phyloP scores from a whole-genome alignment of 2,113 vertebrate genomes.

The Calidris pugnax region DNA sequence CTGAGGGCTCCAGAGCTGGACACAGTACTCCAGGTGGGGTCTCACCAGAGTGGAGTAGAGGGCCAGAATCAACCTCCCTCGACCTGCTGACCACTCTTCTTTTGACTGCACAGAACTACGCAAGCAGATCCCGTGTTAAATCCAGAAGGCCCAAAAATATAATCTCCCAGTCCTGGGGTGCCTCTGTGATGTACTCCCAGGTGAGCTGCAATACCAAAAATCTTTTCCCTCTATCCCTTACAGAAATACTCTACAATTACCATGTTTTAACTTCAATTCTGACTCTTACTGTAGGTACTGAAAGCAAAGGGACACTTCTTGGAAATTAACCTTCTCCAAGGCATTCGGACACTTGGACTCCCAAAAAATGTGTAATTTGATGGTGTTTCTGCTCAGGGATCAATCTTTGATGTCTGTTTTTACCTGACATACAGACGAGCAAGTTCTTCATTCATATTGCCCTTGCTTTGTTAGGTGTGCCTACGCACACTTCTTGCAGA shows the following conservation, averaged over 20 bases:
- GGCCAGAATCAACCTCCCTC: not conserved
- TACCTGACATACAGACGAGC: not conserved
- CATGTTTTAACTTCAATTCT: not conserved
- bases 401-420: not conserved
- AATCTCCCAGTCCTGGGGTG: fast-evolving
- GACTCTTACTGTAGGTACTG: fast-evolving
- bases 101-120: not conserved
- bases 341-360: fast-evolving
- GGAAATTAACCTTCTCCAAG: not conserved
- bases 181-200: no score
- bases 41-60: not conserved
- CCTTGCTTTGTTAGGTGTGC: not conserved
- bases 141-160: fast-evolving
- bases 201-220: not conserved
- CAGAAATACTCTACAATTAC: not conserved
- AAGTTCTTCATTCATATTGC: not conserved
- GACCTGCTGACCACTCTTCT: not conserved
- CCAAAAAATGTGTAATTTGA: fast-evolving
- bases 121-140: fast-evolving
- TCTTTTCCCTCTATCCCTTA: not conserved
- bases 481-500: fast-evolving
- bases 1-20: not conserved
- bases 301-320: not conserved
- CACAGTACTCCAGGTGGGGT: not conserved
- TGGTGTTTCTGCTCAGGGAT: not conserved